A percentile compares a stretch with the other conserved stretches of the same genome.
These are phyloP conservation scores for Ametastegia equiseti DNA, from an alignment of 2,888 invertebrate genomes.

Conservation along the genomic window DNA sequence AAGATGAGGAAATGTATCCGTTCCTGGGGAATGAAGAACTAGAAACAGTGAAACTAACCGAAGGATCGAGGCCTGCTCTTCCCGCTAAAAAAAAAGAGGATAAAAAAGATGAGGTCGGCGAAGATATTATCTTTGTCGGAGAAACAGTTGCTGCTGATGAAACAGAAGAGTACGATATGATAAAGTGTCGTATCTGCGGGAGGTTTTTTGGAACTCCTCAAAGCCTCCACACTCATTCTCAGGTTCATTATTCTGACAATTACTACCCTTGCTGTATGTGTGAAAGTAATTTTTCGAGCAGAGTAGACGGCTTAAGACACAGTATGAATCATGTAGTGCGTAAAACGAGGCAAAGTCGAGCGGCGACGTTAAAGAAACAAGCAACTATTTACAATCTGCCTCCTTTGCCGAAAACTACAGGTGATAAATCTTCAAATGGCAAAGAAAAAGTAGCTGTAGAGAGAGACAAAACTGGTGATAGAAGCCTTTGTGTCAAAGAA, in stretches of 20 bases:
- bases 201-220: not conserved
- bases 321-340: not conserved
- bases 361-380: not conserved
- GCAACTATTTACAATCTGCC: not conserved
- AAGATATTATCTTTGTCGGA: not conserved
- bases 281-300: not conserved
- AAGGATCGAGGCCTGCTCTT: not conserved
- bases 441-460: not conserved
- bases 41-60: too few relatives aligned
- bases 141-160: not conserved
- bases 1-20: not conserved
- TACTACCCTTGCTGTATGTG: constrained; percentile 13
- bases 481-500: not conserved
- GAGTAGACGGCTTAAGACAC: not conserved
- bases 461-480: not conserved
- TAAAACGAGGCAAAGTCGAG: not conserved
- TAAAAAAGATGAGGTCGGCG: not conserved
- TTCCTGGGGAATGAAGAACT: not conserved
- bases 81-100: not conserved
- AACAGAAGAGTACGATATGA: not conserved
- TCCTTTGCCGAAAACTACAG: not conserved
- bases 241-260: not conserved
- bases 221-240: not conserved
- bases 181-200: constrained; percentile 4
- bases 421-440: not conserved